Base-by-base conservation (phyloP, 2,797 vertebrate genomes). In the Typhlichthys subterraneus region DNA sequence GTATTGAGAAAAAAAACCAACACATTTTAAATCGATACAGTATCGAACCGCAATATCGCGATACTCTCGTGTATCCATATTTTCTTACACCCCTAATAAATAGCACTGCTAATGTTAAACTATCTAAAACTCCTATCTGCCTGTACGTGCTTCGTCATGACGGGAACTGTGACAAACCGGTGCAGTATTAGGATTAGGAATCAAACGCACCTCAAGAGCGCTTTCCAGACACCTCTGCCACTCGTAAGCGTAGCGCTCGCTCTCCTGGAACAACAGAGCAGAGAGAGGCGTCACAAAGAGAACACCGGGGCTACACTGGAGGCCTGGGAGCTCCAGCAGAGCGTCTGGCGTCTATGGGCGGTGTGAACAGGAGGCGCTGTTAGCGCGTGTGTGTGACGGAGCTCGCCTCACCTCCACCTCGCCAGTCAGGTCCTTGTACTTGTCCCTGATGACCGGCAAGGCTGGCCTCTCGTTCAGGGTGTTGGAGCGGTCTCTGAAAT, bases 401-500 rank as follows among this genome's bases (percentile, higher is more conserved):
- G 56, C 4, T 4, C 19, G 58, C 11, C 92, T 94, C 59, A 99
- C 98, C 96, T 99, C 98, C 45, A 99, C 97, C 78, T 99, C 98
- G 61, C 98, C 98, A 0, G 97, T 99, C 58, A 99, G 92, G 80
- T 99, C 97, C 87, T 95, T 99, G 93, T 99, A 99, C 72, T 98
- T 99, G 94, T 99, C 98, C 12, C 98, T 93, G 89, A 99, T 99
- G 75, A 99, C 92, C 0, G 97, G 98, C 84, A 99, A 88, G 0
- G 93, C 92, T 0, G 97, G 94, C 75, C 95, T 98, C 89, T 99
- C 98, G 1, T 89, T 99, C 45, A 98, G 89, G 0, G 97, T 99
- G 85, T 94, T 98, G 0, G 98, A 98, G 0, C 97, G 92, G 72
- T 99, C 98, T 77, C 97, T 90, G 76, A 98, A 98, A 0, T 93